phyloP scores from a whole-genome alignment of 1,140 invertebrate genomes.

The Mamestra configurata region DNA sequence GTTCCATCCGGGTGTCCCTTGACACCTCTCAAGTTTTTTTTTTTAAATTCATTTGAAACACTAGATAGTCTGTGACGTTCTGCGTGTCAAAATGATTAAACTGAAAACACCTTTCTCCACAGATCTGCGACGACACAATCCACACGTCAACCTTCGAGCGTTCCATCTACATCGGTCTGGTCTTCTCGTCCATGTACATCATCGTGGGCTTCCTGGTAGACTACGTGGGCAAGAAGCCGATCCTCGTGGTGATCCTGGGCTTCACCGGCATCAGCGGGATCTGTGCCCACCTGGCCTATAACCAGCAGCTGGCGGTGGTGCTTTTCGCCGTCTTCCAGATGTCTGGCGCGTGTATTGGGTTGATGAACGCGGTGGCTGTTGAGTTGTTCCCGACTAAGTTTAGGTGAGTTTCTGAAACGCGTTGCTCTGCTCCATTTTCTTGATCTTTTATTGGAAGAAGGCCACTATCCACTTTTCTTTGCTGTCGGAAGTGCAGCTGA shows the following conservation, averaged over 20 bases:
- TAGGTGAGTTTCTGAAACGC: conserved; percentile 64
- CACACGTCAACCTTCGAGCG: conserved; percentile 79
- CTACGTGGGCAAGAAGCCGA: conserved; percentile 80
- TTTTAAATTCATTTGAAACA: too few species aligned
- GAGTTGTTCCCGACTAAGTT: conserved; percentile 82
- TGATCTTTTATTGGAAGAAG: too few species aligned
- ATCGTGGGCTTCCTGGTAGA: conserved; percentile 82
- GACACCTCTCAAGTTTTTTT: too few species aligned
- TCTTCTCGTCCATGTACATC: conserved; percentile 84
- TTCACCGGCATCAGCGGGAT: conserved; percentile 74
- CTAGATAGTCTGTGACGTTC: too few species aligned
- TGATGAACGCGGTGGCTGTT: conserved; percentile 84
- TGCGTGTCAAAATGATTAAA: too few species aligned
- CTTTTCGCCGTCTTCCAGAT: conserved; percentile 84
- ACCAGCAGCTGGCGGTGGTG: conserved; percentile 72
- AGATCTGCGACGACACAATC: conserved; percentile 78
- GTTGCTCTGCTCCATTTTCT: neutral
- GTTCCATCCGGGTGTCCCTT: too few species aligned
- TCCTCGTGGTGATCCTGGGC: conserved; percentile 71
- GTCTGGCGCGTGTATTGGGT: conserved; percentile 82
- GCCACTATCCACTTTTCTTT: too few species aligned
- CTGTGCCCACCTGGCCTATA: conserved; percentile 67
- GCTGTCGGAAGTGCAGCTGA: too few species aligned
- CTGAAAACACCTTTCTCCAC: conserved; percentile 23
- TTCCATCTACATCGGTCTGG: conserved; percentile 82